Evolutionary conservation across 2,113 vertebrate genomes (phyloP).

Genomic region (Buteo buteo): DNA sequence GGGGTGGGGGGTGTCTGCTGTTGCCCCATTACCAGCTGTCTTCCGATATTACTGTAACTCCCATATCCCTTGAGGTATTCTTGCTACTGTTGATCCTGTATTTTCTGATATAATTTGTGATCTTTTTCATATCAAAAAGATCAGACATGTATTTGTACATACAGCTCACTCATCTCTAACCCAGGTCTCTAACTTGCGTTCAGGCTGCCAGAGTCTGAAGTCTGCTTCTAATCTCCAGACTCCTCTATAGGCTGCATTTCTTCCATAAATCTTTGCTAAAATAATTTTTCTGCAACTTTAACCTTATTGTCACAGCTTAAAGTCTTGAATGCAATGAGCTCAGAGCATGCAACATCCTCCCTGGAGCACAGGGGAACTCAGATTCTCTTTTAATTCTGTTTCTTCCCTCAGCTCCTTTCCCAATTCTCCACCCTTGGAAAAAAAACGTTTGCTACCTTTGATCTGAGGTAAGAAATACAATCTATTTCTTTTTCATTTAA

Average conservation of each 20-base stretch:
- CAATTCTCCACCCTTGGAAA: not conserved
- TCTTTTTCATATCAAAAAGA: conserved; percentile 8
- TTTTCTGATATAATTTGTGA: conserved; percentile 39
- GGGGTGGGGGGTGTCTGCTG: not conserved
- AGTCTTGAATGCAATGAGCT: not conserved
- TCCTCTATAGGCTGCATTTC: not conserved
- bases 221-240: not conserved
- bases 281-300: not conserved
- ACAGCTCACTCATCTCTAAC: not conserved
- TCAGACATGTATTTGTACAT: not conserved
- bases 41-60: conserved; percentile 9
- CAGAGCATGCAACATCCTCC: not conserved
- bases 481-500: not conserved
- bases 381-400: not conserved
- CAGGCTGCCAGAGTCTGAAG: not conserved
- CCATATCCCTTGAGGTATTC: not conserved
- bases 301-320: not conserved
- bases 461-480: not conserved
- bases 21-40: conserved; percentile 35
- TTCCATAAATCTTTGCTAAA: not conserved
- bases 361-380: not conserved
- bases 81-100: not conserved
- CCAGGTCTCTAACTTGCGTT: not conserved
- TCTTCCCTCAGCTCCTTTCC: not conserved
- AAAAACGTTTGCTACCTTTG: not conserved